A percentile compares a stretch with the other conserved stretches of the same genome.
These are phyloP conservation scores for Cyanoderma ruficeps DNA, from an alignment of 2,113 vertebrate species.

Conservation along the genomic window DNA sequence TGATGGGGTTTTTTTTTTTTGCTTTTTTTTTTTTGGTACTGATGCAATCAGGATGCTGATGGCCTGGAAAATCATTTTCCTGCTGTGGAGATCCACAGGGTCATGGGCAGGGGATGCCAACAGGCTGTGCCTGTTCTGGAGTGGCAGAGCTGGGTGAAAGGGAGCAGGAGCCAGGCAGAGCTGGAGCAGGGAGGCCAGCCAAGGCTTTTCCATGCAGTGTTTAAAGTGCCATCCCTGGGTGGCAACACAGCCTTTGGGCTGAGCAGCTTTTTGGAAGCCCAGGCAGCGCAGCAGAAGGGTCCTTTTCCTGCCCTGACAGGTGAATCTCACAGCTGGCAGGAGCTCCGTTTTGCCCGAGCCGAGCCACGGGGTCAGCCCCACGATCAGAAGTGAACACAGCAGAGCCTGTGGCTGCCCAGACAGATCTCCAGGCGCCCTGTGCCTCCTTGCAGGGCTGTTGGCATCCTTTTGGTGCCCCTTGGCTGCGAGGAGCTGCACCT, in stretches of 20 bases:
- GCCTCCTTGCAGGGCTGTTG: neutral
- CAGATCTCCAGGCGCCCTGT: neutral
- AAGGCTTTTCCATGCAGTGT: slow-evolving; percentile 25
- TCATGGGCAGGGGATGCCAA: neutral
- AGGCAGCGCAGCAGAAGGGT: neutral
- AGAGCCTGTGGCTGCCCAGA: neutral
- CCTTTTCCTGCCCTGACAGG: neutral
- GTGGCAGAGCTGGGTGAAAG: neutral
- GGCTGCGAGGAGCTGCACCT: neutral
- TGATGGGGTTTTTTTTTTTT: neutral
- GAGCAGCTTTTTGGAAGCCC: neutral
- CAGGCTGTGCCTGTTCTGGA: neutral
- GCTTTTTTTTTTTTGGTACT: neutral
- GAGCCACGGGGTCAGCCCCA: fast-evolving
- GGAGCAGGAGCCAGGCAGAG: neutral
- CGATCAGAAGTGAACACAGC: neutral
- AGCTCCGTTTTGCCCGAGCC: neutral
- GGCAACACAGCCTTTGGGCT: neutral
- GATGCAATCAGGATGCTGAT: slow-evolving; percentile 31
- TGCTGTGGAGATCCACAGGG: neutral
- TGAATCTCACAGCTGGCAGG: neutral
- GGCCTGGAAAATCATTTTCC: slow-evolving; percentile 25
- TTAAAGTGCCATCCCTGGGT: neutral
- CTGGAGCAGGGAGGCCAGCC: neutral
- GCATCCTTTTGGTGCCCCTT: neutral